These are phyloP conservation scores for Microdon myrmicae DNA, from an alignment of 2,888 invertebrate species.

Conservation along the genomic window DNA sequence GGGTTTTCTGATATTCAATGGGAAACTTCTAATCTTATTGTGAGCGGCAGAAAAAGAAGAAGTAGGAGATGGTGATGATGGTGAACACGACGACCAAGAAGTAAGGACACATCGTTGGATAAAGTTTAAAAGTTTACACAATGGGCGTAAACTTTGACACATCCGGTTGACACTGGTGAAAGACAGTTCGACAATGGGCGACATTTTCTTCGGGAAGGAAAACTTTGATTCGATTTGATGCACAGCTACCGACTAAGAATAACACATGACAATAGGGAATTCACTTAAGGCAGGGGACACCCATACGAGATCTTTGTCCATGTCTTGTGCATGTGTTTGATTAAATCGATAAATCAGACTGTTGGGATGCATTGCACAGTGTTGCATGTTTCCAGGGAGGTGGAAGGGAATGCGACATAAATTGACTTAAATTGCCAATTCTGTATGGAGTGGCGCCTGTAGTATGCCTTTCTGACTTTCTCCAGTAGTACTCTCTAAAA, in stretches of 20 bases:
- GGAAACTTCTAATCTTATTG: too few species aligned
- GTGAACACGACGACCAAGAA: too few species aligned
- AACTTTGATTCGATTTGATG: conserved; percentile 25
- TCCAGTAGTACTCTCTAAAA: conserved; percentile 44
- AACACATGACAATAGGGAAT: conserved; percentile 34
- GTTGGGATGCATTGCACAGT: background rate
- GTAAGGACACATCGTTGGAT: too few species aligned
- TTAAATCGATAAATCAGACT: conserved; percentile 49
- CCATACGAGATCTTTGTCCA: too few species aligned
- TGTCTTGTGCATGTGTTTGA: too few species aligned
- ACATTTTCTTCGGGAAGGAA: conserved; percentile 32
- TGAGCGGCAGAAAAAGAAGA: too few species aligned
- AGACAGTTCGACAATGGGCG: conserved; percentile 30
- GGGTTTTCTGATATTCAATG: too few species aligned
- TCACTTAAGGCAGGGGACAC: conserved; percentile 24
- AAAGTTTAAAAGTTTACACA: conserved; percentile 47
- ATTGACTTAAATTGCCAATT: conserved; percentile 47
- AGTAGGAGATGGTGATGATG: too few species aligned
- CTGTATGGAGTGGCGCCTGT: conserved; percentile 28
- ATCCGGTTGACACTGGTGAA: conserved; percentile 43
- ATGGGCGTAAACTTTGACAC: conserved; percentile 48
- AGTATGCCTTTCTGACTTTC: conserved; percentile 30
- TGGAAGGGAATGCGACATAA: conserved; percentile 29
- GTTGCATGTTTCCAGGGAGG: conserved; percentile 6
- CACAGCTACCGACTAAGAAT: conserved; percentile 32